Evolutionary conservation across 2,113 vertebrate genomes (phyloP).

Genomic region (Orientallactaga bullata): DNA sequence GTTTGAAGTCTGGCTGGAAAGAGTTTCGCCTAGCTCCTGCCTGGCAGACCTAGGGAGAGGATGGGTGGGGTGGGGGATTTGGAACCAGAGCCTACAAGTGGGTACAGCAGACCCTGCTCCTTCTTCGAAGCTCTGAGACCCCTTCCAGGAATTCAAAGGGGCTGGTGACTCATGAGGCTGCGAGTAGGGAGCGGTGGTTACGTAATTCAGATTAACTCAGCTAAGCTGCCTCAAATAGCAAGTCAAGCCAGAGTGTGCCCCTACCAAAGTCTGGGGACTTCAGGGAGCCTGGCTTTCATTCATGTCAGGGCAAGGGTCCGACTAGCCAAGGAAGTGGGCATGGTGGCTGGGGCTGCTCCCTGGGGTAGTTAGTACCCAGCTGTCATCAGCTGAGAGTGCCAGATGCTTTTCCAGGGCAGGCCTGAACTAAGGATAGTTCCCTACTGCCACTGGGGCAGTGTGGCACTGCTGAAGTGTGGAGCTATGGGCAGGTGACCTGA

Average conservation of each 20-base stretch:
- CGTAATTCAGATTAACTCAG: conserved; percentile 46
- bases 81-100: background rate
- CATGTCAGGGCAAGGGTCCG: background rate
- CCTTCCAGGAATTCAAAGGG: conserved; percentile 57
- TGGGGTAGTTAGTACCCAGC: background rate
- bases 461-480: background rate
- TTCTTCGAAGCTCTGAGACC: background rate
- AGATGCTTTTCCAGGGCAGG: background rate
- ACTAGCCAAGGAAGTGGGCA: too few species aligned
- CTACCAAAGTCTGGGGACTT: background rate
- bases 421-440: background rate
- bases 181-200: conserved; percentile 24
- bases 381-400: background rate
- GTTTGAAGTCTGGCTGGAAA: background rate
- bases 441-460: background rate
- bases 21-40: conserved; percentile 11
- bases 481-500: too few species aligned
- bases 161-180: background rate
- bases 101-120: fast-evolving
- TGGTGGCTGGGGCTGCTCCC: background rate
- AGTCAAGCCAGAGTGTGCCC: background rate
- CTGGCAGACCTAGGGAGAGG: background rate
- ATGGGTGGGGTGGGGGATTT: background rate
- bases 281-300: fast-evolving
- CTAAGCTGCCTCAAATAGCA: conserved; percentile 12